Evolutionary conservation across 2,113 vertebrate genomes (phyloP).

Genomic region (Aptenodytes forsteri): DNA sequence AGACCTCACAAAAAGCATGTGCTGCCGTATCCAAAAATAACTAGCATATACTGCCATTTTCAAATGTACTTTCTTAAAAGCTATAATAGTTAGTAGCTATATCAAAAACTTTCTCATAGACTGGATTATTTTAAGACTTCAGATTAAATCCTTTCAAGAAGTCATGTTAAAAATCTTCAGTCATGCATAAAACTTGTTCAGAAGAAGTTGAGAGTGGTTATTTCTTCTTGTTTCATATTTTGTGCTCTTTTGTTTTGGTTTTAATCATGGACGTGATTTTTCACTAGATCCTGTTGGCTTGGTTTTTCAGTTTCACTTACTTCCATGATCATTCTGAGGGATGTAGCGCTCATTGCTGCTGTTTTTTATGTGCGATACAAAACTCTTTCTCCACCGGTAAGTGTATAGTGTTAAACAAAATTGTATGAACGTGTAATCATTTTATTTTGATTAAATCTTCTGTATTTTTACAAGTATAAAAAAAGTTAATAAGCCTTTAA

Average conservation of each 20-base stretch:
- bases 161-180: rapidly evolving
- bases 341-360: conserved; percentile 89
- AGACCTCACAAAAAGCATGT: not conserved
- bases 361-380: conserved; percentile 97
- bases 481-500: not conserved
- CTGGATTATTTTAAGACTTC: not conserved
- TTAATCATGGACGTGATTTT: not conserved
- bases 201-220: not conserved
- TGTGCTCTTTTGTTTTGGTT: not conserved
- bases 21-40: rapidly evolving
- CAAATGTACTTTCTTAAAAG: not conserved
- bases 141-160: not conserved
- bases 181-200: rapidly evolving
- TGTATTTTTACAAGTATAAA: not conserved
- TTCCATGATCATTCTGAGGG: conserved; percentile 89
- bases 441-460: not conserved
- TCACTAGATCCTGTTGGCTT: conserved; percentile 1
- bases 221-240: not conserved
- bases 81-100: not conserved
- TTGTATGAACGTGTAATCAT: rapidly evolving
- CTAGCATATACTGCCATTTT: not conserved
- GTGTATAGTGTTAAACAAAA: conserved; percentile 29
- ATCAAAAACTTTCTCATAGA: not conserved
- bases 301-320: conserved; percentile 87
- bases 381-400: conserved; percentile 95